phyloP scores from a whole-genome alignment of 2,888 invertebrate species.

The Teinopalpus imperialis region DNA sequence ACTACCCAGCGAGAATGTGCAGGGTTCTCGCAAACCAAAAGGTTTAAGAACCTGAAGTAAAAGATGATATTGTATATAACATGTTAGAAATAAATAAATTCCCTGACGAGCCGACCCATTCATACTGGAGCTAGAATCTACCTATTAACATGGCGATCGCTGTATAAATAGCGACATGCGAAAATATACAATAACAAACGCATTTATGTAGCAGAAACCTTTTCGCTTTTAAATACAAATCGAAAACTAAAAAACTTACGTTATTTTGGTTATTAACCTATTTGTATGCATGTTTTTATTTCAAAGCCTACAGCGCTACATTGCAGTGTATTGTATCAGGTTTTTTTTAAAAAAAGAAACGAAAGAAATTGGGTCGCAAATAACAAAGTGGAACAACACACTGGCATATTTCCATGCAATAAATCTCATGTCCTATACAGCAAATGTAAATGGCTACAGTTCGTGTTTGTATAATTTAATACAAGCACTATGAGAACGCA shows the following conservation, averaged over 20 bases:
- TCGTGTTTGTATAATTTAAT: slow-evolving; percentile 11
- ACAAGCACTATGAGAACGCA: background rate
- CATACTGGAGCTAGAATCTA: no score
- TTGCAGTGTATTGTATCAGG: slow-evolving; percentile 2
- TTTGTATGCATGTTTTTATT: slow-evolving; percentile 7
- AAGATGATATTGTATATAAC: no score
- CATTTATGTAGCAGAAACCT: no score
- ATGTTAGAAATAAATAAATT: no score
- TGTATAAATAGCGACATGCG: no score
- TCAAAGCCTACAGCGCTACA: background rate
- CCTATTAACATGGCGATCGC: no score
- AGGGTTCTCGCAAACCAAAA: no score
- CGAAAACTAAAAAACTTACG: background rate
- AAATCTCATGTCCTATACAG: slow-evolving; percentile 1
- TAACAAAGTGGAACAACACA: slow-evolving; percentile 9
- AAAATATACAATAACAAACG: no score
- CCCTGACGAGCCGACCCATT: no score
- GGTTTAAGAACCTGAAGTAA: no score
- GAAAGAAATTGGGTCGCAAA: slow-evolving; percentile 14
- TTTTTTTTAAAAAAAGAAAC: slow-evolving; percentile 6
- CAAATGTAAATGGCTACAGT: slow-evolving; percentile 2
- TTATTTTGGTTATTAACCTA: slow-evolving; percentile 5
- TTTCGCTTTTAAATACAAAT: no score
- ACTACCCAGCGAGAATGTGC: no score
- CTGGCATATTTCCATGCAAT: slow-evolving; percentile 2